A percentile compares a stretch with the other conserved stretches of the same genome.
These are phyloP conservation scores for Acanthopleura granulata DNA, from an alignment of 2,888 invertebrate species.

Conservation along the genomic window DNA sequence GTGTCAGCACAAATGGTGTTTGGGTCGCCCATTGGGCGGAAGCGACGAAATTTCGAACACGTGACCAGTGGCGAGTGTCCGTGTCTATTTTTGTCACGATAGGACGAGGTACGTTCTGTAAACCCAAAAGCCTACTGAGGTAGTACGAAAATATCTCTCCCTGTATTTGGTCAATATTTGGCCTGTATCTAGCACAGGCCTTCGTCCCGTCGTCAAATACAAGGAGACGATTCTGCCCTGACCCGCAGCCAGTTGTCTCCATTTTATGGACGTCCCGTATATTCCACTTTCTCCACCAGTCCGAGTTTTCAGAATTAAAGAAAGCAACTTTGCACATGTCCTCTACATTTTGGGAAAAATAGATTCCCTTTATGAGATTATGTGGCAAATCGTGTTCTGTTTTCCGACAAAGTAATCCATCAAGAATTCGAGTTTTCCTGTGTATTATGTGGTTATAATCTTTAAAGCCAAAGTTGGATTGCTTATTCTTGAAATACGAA, in stretches of 20 bases:
- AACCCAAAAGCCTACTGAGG: slow-evolving; percentile 79
- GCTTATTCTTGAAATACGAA: too few species aligned
- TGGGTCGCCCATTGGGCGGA: slow-evolving; percentile 84
- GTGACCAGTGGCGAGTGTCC: slow-evolving; percentile 64
- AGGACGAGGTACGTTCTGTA: slow-evolving; percentile 80
- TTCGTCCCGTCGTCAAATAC: slow-evolving; percentile 82
- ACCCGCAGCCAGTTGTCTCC: slow-evolving; percentile 81
- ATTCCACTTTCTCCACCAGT: slow-evolving; percentile 77
- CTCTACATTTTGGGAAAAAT: too few species aligned
- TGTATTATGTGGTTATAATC: too few species aligned
- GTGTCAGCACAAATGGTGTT: slow-evolving; percentile 79
- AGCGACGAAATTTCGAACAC: slow-evolving; percentile 75
- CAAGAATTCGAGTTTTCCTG: too few species aligned
- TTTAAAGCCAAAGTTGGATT: too few species aligned
- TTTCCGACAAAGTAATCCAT: too few species aligned
- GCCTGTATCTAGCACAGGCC: slow-evolving; percentile 85
- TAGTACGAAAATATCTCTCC: slow-evolving; percentile 89
- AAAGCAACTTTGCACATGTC: too few species aligned
- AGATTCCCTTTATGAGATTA: too few species aligned
- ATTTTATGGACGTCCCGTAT: slow-evolving; percentile 76
- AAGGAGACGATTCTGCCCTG: slow-evolving; percentile 87
- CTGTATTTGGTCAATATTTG: slow-evolving; percentile 89
- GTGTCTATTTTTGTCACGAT: slow-evolving; percentile 76
- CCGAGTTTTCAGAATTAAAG: slow-evolving; percentile 70
- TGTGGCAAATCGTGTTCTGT: too few species aligned